phyloP scores from a whole-genome alignment of 2,797 vertebrate genomes.

The Calcarius lapponicus region DNA sequence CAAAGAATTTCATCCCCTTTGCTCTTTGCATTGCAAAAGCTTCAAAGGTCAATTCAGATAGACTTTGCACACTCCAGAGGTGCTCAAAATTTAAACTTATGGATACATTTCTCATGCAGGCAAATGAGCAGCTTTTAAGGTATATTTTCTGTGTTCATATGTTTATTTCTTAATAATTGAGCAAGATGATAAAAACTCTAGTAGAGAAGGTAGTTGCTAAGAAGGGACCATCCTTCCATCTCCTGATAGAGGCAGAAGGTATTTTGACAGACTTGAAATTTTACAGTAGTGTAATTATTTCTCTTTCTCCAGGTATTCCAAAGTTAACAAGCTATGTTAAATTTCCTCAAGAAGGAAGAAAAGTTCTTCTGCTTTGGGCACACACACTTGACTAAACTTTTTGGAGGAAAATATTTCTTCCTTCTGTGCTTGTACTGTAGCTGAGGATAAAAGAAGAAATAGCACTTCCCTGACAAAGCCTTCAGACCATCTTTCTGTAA shows the following conservation, averaged over 20 bases:
- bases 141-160: not conserved
- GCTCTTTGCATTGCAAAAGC: constrained; percentile 8
- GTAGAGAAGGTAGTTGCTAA: not conserved
- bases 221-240: not conserved
- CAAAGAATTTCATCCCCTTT: constrained; percentile 4
- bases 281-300: not conserved
- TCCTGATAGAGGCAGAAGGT: not conserved
- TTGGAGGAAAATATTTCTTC: not conserved
- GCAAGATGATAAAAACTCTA: not conserved
- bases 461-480: not conserved
- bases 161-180: not conserved
- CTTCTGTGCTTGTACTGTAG: not conserved
- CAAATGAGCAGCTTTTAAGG: not conserved
- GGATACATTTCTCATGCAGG: not conserved
- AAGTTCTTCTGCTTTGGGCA: not conserved
- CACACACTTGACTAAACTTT: not conserved
- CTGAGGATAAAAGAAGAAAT: not conserved
- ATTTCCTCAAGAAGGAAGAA: not conserved
- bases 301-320: not conserved
- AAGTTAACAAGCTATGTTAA: not conserved
- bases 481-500: not conserved
- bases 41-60: constrained; percentile 37
- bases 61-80: not conserved
- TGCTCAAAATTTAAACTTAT: not conserved
- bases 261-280: not conserved